Conservation (phyloP, 2,888 invertebrate genomes). For the Dione juno region DNA sequence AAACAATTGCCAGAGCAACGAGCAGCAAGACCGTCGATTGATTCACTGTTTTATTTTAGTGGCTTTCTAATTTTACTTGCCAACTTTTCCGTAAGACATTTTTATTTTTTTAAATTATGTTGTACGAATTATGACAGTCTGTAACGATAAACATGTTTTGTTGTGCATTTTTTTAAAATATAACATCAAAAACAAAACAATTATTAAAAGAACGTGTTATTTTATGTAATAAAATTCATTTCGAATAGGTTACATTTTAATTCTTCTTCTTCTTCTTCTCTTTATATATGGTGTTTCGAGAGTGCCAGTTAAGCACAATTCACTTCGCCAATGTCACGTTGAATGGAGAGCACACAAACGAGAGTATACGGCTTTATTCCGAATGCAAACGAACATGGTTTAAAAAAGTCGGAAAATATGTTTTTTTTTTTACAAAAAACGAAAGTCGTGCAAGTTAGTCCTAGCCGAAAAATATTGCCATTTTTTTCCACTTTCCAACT, state of each 20-base stretch:
- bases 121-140: slow-evolving; percentile 9
- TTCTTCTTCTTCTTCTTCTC: no score
- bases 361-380: neutral
- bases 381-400: slow-evolving; percentile 16
- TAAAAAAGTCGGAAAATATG: slow-evolving; percentile 9
- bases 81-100: slow-evolving; percentile 31
- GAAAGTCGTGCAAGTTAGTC: slow-evolving; percentile 17
- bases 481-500: slow-evolving; percentile 14
- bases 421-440: slow-evolving; percentile 12
- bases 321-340: slow-evolving; percentile 9
- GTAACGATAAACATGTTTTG: slow-evolving; percentile 14
- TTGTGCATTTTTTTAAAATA: slow-evolving; percentile 5
- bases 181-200: neutral
- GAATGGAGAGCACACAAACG: no score
- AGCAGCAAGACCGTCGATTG: slow-evolving; percentile 39
- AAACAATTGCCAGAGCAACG: slow-evolving; percentile 41
- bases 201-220: neutral
- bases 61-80: slow-evolving; percentile 34
- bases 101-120: slow-evolving; percentile 22
- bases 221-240: slow-evolving; percentile 8
- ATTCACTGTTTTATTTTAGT: slow-evolving; percentile 40
- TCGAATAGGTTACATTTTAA: no score
- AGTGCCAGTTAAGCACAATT: slow-evolving; percentile 1
- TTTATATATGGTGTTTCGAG: no score
- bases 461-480: slow-evolving; percentile 17